These are phyloP conservation scores for Acromyrmex heyeri DNA, from an alignment of 1,140 invertebrate genomes.

Conservation along the genomic window DNA sequence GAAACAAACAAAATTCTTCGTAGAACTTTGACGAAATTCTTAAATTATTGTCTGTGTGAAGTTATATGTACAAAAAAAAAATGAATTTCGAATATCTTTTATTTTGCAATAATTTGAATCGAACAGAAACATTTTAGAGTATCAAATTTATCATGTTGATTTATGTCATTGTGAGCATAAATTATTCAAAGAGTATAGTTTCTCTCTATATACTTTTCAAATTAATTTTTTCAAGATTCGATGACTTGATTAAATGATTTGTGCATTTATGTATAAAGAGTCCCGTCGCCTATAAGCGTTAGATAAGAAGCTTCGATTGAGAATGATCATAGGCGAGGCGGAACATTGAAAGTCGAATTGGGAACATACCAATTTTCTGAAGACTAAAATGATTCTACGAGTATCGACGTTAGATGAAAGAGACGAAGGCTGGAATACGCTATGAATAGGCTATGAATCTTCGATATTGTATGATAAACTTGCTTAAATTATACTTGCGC, in stretches of 20 bases:
- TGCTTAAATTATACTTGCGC: too few relatives aligned
- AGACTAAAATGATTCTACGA: conserved; percentile 50
- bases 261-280: conserved; percentile 42
- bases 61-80: neutral
- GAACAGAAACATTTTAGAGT: neutral
- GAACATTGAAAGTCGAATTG: conserved; percentile 75
- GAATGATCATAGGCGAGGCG: conserved; percentile 28
- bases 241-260: conserved; percentile 35
- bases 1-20: neutral
- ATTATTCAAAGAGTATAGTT: neutral
- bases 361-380: conserved; percentile 75
- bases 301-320: conserved; percentile 56
- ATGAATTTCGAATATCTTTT: neutral
- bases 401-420: conserved; percentile 29
- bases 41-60: neutral
- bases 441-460: conserved; percentile 34
- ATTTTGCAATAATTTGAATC: neutral
- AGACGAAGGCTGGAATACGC: conserved; percentile 57
- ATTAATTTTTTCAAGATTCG: conserved; percentile 20
- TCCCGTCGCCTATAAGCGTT: conserved; percentile 46
- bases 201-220: too few relatives aligned
- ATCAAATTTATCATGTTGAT: neutral
- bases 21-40: neutral
- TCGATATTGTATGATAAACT: conserved; percentile 26
- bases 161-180: neutral